These are phyloP conservation scores for Lasiurus borealis DNA, from an alignment of 2,113 vertebrate species.

Conservation along the genomic window DNA sequence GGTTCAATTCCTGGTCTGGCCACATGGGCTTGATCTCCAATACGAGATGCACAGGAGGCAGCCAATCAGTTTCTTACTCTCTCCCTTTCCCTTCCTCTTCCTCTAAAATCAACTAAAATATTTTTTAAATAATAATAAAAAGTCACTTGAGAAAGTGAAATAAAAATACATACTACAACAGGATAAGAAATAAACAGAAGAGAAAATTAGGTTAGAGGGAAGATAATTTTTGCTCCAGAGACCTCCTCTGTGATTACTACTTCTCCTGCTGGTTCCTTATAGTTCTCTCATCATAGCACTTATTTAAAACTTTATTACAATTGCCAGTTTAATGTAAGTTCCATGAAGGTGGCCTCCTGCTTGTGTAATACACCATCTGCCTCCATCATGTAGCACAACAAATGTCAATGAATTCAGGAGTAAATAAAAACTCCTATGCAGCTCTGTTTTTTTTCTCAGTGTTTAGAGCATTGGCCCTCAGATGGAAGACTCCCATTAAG, in stretches of 20 bases:
- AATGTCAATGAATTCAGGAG: background rate
- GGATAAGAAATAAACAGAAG: background rate
- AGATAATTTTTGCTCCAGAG: background rate
- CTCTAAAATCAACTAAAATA: no score
- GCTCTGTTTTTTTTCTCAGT: no score
- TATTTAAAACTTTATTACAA: background rate
- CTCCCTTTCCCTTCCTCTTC: no score
- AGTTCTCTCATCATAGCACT: background rate
- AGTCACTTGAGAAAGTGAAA: background rate
- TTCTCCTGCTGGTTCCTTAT: background rate
- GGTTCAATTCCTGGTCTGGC: no score
- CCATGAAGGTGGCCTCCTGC: background rate
- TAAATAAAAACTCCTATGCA: background rate
- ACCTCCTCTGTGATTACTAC: background rate
- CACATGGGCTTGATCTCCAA: no score
- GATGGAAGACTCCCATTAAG: no score
- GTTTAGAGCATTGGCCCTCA: no score
- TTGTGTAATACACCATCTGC: background rate
- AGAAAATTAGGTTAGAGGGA: background rate
- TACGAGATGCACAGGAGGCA: no score
- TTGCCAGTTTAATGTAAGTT: background rate
- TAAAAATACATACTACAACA: background rate
- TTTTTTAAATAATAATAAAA: background rate
- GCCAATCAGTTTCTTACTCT: no score
- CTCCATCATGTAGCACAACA: background rate